These are phyloP conservation scores for Cenopis cana DNA, from an alignment of 2,888 invertebrate genomes.

Conservation along the genomic window DNA sequence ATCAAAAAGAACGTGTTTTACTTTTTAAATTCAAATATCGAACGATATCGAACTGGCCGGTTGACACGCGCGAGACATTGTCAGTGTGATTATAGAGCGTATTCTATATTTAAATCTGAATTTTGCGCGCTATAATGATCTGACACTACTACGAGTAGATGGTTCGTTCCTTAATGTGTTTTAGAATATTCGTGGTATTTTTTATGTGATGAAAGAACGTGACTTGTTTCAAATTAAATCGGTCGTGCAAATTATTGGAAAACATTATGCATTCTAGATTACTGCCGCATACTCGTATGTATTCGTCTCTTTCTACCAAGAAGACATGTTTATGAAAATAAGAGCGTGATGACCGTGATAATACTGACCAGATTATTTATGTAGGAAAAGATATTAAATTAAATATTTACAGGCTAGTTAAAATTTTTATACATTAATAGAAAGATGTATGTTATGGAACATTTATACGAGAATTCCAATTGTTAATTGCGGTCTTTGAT, in stretches of 20 bases:
- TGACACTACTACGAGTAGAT: conserved; percentile 48
- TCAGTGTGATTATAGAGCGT: conserved; percentile 73
- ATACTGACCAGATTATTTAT: background rate
- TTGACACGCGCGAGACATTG: conserved; percentile 74
- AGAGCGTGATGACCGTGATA: background rate
- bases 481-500: too few relatives aligned
- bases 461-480: too few relatives aligned
- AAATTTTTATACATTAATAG: background rate
- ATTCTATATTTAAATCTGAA: conserved; percentile 69
- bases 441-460: too few relatives aligned
- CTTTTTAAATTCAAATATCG: conserved; percentile 52
- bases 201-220: background rate
- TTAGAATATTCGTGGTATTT: conserved; percentile 45
- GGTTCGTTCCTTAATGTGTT: conserved; percentile 61
- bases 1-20: conserved; percentile 41
- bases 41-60: conserved; percentile 57
- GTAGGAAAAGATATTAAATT: background rate
- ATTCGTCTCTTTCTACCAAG: background rate
- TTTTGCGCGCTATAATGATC: conserved; percentile 60
- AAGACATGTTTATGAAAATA: background rate
- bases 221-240: background rate
- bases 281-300: background rate
- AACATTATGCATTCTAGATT: conserved; percentile 5
- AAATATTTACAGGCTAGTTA: background rate
- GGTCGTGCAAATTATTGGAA: background rate